phyloP scores from a whole-genome alignment of 2,888 invertebrate genomes.

The Torymus aiolomorphi region DNA sequence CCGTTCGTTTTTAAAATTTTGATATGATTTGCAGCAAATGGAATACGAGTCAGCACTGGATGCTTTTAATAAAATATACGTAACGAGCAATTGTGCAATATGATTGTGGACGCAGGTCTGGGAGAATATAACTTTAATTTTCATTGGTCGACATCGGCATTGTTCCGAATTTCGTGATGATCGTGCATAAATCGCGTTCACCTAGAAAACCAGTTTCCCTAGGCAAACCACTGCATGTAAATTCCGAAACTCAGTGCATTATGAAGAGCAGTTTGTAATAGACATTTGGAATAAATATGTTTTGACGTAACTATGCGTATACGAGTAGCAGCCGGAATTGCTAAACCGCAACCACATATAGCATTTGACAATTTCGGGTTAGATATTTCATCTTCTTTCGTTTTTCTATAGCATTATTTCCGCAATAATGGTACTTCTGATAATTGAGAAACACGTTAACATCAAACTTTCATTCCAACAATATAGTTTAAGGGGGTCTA shows the following conservation, averaged over 20 bases:
- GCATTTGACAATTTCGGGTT: not conserved
- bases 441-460: too few species aligned
- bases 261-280: conserved; percentile 6
- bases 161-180: conserved; percentile 14
- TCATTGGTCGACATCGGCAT: not conserved
- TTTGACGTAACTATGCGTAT: conserved; percentile 11
- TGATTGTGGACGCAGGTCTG: not conserved
- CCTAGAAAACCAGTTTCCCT: conserved; percentile 17
- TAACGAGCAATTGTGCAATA: not conserved
- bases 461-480: too few species aligned
- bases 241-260: not conserved
- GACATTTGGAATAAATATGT: conserved; percentile 14
- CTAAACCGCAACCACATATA: not conserved
- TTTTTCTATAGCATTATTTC: not conserved
- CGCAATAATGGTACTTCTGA: too few species aligned
- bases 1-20: not conserved
- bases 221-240: not conserved
- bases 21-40: not conserved
- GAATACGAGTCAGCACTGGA: not conserved
- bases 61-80: not conserved
- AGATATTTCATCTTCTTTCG: not conserved
- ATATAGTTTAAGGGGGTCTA: too few species aligned
- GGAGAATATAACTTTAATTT: not conserved
- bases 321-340: not conserved
- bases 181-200: conserved; percentile 10